Percentiles rank a stretch among this genome's conserved stretches.
Evolutionary conservation across 2,797 vertebrate genomes (phyloP).

Genomic region (Chrysocyon brachyurus): DNA sequence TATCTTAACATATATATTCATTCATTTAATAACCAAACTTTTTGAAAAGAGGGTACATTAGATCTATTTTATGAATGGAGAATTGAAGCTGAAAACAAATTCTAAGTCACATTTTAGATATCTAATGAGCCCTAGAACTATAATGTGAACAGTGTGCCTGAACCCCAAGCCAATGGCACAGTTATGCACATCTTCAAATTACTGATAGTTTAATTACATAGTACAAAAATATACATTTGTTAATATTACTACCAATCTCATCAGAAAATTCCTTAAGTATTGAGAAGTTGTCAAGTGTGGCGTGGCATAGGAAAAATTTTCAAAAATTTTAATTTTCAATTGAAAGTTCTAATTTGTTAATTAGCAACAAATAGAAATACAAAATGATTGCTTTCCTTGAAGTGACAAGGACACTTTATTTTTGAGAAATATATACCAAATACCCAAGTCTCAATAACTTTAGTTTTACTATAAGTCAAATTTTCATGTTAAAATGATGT

Average conservation of each 20-base stretch:
- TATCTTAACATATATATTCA: neutral
- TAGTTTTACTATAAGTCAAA: neutral
- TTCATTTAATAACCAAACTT: neutral
- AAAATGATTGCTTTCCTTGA: neutral
- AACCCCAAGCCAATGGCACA: neutral
- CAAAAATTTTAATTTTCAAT: neutral
- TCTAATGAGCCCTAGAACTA: neutral
- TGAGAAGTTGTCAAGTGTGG: neutral
- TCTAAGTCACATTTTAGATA: neutral
- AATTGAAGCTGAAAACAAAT: neutral
- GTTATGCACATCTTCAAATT: neutral
- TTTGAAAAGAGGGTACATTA: neutral
- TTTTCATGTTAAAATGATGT: neutral
- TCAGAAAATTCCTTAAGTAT: neutral
- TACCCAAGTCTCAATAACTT: neutral
- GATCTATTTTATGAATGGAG: neutral
- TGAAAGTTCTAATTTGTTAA: neutral
- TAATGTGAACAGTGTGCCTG: neutral
- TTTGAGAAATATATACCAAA: neutral
- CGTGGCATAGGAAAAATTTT: neutral
- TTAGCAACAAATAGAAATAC: neutral
- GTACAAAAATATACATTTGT: neutral
- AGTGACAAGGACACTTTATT: neutral
- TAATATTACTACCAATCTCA: neutral
- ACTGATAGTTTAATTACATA: neutral